Conservation (phyloP, 2,797 vertebrate species). For the Protosalanx chinensis region DNA sequence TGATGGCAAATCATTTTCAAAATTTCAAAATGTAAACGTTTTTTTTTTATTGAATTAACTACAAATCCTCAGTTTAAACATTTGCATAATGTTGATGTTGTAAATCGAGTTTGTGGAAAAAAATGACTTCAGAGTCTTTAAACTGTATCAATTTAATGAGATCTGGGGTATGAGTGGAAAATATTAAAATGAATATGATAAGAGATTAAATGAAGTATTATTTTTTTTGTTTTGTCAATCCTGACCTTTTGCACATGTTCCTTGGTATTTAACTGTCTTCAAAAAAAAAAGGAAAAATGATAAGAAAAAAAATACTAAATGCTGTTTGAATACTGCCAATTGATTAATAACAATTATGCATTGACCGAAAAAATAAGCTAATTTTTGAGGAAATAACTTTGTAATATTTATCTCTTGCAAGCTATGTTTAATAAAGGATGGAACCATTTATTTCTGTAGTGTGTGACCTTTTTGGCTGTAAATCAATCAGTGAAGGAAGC, state of each 20-base stretch:
- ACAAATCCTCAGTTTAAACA: conserved; percentile 45
- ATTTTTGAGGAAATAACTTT: conserved; percentile 98
- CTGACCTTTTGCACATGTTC: conserved; percentile 87
- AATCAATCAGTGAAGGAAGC: background rate
- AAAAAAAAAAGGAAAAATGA: conserved; percentile 74
- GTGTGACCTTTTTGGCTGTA: conserved; percentile 49
- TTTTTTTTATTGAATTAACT: conserved; percentile 36
- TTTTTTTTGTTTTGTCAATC: conserved; percentile 71
- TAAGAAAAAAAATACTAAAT: conserved; percentile 73
- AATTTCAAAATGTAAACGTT: conserved; percentile 38
- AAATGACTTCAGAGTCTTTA: conserved; percentile 16
- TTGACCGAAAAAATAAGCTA: conserved; percentile 93
- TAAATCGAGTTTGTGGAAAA: conserved; percentile 47
- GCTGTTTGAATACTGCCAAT: conserved; percentile 92
- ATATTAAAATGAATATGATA: conserved; percentile 50
- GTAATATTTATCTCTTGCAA: conserved; percentile 99
- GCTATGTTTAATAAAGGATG: conserved; percentile 99
- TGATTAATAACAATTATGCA: conserved; percentile 85
- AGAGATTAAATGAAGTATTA: conserved; percentile 54
- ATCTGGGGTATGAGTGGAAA: conserved; percentile 53
- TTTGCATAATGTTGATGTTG: conserved; percentile 62
- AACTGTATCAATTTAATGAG: conserved; percentile 36
- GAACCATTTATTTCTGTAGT: conserved; percentile 85
- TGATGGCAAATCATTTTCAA: conserved; percentile 37
- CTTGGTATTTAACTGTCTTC: conserved; percentile 92